Evolutionary conservation across 2,113 vertebrate species (phyloP).

Genomic region (Halichoerus grypus): DNA sequence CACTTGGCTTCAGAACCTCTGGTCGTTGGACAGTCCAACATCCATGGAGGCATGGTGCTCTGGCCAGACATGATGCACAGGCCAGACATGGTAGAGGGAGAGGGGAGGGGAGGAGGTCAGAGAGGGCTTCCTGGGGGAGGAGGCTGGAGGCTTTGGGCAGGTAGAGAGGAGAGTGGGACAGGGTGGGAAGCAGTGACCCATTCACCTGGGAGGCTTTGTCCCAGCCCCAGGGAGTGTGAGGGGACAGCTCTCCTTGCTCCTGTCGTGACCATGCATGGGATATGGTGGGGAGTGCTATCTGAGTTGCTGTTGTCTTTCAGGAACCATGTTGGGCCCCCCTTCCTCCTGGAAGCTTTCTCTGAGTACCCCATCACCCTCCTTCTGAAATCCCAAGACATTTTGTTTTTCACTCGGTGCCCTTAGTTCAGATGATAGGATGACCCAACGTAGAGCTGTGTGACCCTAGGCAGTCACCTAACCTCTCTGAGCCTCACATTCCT

Average conservation of each 20-base stretch:
- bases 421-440: background rate
- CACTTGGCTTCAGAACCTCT: background rate
- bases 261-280: background rate
- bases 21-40: background rate
- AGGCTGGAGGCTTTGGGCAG: background rate
- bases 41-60: background rate
- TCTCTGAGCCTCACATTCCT: background rate
- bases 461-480: background rate
- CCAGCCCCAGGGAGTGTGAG: background rate
- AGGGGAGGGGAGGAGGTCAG: background rate
- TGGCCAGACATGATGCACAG: background rate
- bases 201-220: background rate
- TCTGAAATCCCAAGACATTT: background rate
- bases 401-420: background rate
- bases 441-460: background rate
- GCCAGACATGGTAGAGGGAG: background rate
- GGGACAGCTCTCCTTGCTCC: background rate
- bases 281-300: background rate
- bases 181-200: background rate
- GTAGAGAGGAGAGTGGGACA: background rate
- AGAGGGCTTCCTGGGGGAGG: background rate
- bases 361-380: background rate
- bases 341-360: background rate
- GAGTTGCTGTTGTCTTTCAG: background rate
- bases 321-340: background rate